Conservation (phyloP, 2,797 vertebrate genomes). For the Catamblyrhynchus diadema region DNA sequence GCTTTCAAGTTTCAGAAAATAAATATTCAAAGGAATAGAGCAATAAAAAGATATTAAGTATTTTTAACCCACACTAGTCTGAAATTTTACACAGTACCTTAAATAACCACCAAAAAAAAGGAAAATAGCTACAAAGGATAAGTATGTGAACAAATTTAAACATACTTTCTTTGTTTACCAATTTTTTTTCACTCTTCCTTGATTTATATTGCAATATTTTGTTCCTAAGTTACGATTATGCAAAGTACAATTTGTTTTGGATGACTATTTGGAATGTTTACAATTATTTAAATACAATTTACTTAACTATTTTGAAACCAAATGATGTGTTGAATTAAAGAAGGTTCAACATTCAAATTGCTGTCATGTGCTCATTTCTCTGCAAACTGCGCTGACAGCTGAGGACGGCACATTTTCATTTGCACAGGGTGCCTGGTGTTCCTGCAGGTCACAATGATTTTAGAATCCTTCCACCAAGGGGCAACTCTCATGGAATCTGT, state of each 20-base stretch:
- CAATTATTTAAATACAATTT: constrained; percentile 66
- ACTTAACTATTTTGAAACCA: constrained; percentile 71
- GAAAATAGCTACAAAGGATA: neutral
- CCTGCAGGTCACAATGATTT: neutral
- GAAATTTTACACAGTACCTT: neutral
- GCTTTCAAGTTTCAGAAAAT: constrained; percentile 30
- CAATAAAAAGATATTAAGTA: neutral
- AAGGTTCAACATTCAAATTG: constrained; percentile 51
- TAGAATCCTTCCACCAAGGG: neutral
- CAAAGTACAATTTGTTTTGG: constrained; percentile 57
- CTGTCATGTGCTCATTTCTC: constrained; percentile 34
- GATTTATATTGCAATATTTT: constrained; percentile 65
- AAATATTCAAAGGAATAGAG: neutral
- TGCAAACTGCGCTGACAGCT: constrained; percentile 9
- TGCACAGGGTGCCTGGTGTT: neutral
- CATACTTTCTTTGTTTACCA: neutral
- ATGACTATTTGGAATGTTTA: constrained; percentile 63
- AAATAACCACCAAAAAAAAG: neutral
- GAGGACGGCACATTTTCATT: neutral
- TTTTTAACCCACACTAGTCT: constrained; percentile 2
- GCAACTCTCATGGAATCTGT: neutral
- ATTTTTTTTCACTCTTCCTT: neutral
- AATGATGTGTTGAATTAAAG: constrained; percentile 57
- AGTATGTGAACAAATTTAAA: constrained; percentile 30
- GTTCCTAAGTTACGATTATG: constrained; percentile 35